Evolutionary conservation across 2,888 invertebrate species (phyloP).

Genomic region (Gortyna flavago): DNA sequence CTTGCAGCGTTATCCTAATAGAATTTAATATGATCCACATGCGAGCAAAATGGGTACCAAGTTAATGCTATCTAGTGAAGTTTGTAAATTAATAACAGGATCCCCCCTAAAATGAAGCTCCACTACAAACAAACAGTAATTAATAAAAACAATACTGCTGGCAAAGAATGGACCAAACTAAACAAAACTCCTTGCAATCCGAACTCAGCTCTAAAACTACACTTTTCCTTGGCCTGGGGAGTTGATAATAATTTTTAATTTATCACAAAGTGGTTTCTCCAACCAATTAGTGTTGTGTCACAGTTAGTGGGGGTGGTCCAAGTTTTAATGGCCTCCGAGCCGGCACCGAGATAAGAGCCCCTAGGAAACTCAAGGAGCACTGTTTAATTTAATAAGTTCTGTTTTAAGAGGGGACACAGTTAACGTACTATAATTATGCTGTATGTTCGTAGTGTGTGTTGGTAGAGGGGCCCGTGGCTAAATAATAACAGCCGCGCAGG

Average conservation of each 20-base stretch:
- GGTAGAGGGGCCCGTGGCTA: neutral
- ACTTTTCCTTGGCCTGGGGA: conserved; percentile 55
- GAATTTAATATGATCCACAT: neutral
- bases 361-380: conserved; percentile 71
- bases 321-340: conserved; percentile 77
- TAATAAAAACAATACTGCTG: conserved; percentile 48
- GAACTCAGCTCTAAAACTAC: conserved; percentile 52
- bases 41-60: conserved; percentile 18
- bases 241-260: conserved; percentile 72
- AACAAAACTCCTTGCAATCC: conserved; percentile 55
- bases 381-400: conserved; percentile 77
- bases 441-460: conserved; percentile 22
- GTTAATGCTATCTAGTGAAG: conserved; percentile 2
- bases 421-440: conserved; percentile 56
- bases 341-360: conserved; percentile 75
- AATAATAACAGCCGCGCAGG: neutral
- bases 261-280: conserved; percentile 74
- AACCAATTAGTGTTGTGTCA: conserved; percentile 80
- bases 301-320: conserved; percentile 73
- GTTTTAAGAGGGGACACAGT: conserved; percentile 65
- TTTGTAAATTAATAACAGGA: conserved; percentile 45
- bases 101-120: conserved; percentile 24
- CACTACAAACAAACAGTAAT: conserved; percentile 32
- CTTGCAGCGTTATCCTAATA: neutral
- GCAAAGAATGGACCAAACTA: conserved; percentile 36